phyloP scores from a whole-genome alignment of 2,797 vertebrate genomes.

The Varecia variegata region DNA sequence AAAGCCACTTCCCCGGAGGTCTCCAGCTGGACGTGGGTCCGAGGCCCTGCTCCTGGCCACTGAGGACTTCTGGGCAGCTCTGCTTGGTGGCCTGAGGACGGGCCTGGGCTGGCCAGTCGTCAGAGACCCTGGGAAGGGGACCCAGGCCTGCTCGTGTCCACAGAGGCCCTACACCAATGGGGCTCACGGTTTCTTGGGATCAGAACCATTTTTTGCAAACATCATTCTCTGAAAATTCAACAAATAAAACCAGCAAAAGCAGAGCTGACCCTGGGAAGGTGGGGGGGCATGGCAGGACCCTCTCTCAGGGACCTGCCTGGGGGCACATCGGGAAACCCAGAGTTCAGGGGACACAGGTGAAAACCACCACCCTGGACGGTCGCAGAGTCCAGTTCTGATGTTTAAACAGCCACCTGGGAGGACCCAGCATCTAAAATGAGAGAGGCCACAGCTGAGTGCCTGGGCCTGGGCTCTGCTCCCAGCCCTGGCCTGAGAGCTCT shows the following conservation, averaged over 20 bases:
- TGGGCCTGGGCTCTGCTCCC: neutral
- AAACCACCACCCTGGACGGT: accelerated
- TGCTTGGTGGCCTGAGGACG: neutral
- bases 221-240: neutral
- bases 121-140: neutral
- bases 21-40: neutral
- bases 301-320: accelerated
- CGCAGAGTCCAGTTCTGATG: accelerated
- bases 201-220: neutral
- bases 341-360: neutral
- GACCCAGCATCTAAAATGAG: accelerated
- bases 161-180: neutral
- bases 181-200: neutral
- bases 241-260: neutral
- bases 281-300: accelerated
- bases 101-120: too few relatives aligned
- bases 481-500: neutral
- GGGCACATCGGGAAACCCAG: accelerated
- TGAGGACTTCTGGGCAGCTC: neutral
- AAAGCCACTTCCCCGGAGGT: neutral
- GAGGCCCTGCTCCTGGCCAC: neutral
- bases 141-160: accelerated
- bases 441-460: too few relatives aligned
- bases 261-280: accelerated
- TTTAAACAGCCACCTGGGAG: neutral